Conservation (phyloP, 2,797 vertebrate species). For the Sylvilagus floridanus region DNA sequence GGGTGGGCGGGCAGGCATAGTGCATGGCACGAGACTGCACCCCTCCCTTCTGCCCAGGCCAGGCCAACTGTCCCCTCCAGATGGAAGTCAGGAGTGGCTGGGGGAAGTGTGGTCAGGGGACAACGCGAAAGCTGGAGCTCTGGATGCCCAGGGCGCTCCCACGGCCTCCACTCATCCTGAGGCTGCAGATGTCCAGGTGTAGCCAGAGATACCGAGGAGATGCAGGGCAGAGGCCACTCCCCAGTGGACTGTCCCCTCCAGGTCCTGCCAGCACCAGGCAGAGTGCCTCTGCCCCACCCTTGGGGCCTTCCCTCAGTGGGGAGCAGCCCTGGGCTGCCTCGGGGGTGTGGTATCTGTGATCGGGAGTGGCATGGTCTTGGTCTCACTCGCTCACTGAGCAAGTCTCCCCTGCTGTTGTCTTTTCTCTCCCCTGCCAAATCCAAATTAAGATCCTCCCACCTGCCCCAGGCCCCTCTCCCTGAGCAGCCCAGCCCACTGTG, state of each 20-base stretch:
- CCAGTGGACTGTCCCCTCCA: not conserved
- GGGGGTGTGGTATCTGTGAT: not conserved
- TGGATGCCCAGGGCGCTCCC: not conserved
- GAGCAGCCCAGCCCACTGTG: not conserved
- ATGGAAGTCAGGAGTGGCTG: slow-evolving; percentile 9
- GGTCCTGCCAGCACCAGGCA: not conserved
- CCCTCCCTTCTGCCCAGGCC: slow-evolving; percentile 19
- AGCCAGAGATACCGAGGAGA: not conserved
- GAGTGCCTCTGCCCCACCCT: not conserved
- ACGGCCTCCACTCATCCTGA: not conserved
- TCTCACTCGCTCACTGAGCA: not conserved
- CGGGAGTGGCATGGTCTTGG: not conserved
- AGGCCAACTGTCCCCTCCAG: slow-evolving; percentile 34
- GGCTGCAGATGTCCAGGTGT: not conserved
- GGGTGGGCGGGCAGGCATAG: slow-evolving; percentile 8
- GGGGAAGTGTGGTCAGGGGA: not conserved
- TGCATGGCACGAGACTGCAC: slow-evolving; percentile 50
- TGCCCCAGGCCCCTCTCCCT: not conserved
- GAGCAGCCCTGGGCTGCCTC: not conserved
- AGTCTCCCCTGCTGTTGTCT: not conserved
- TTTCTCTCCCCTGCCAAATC: not conserved
- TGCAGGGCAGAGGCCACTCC: not conserved
- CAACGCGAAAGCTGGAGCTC: not conserved
- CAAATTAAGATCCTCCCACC: not conserved
- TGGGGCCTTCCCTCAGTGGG: not conserved